These are phyloP conservation scores for Alloscopus bannaensis DNA, from an alignment of 2,888 invertebrate genomes.

Conservation along the genomic window DNA sequence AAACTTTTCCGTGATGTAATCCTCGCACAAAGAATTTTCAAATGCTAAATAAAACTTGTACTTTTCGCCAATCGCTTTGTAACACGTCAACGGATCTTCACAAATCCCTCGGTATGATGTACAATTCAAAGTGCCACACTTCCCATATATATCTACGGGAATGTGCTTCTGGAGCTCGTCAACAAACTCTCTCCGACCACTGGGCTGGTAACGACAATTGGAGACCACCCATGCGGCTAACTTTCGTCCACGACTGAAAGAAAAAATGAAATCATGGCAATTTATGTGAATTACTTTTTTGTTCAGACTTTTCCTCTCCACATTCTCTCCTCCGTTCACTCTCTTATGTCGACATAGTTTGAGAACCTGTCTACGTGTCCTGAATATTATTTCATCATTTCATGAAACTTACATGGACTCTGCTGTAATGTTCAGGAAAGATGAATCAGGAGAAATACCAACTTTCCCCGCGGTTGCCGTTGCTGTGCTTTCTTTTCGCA, in stretches of 20 bases:
- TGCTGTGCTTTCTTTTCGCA: no score
- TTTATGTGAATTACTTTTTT: no score
- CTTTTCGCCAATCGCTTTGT: slow-evolving; percentile 63
- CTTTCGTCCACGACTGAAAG: slow-evolving; percentile 56
- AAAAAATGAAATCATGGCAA: slow-evolving; percentile 29
- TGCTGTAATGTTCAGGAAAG: slow-evolving; percentile 22
- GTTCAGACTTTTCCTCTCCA: no score
- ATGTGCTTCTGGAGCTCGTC: slow-evolving; percentile 68
- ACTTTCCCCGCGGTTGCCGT: slow-evolving; percentile 17
- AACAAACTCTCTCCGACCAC: slow-evolving; percentile 69
- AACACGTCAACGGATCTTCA: slow-evolving; percentile 62
- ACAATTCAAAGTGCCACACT: slow-evolving; percentile 70
- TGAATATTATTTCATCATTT: slow-evolving; percentile 15
- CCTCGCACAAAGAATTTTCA: slow-evolving; percentile 73
- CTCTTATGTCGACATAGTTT: neutral
- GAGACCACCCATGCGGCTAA: slow-evolving; percentile 73
- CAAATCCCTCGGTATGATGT: slow-evolving; percentile 58
- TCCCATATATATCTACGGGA: slow-evolving; percentile 71
- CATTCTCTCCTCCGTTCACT: slow-evolving; percentile 7
- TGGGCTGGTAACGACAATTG: slow-evolving; percentile 69
- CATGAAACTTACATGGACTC: slow-evolving; percentile 35
- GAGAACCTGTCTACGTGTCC: slow-evolving; percentile 24
- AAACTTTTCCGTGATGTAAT: slow-evolving; percentile 74
- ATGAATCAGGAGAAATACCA: slow-evolving; percentile 14
- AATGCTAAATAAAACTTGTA: slow-evolving; percentile 74